Percentiles rank a stretch among this genome's conserved stretches.
Evolutionary conservation across 2,888 invertebrate species (phyloP).

Genomic region (Cremastinae sp.): DNA sequence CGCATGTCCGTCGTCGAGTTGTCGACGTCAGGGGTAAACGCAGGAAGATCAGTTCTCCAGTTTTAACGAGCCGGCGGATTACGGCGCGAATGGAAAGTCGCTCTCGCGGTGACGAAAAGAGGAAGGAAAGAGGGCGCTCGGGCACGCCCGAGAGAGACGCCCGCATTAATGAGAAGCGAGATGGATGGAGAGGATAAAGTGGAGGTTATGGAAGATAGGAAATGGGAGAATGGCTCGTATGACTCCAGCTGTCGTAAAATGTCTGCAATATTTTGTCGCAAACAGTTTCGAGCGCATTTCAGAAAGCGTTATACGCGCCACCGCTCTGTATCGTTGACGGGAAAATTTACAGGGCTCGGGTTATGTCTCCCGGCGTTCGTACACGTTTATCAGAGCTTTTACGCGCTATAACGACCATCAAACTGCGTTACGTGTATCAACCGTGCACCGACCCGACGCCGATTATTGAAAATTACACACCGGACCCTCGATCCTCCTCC

Average conservation of each 20-base stretch:
- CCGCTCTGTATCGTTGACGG: slow-evolving; percentile 21
- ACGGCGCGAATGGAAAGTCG: slow-evolving; percentile 35
- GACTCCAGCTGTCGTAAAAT: slow-evolving; percentile 63
- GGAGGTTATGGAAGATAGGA: slow-evolving; percentile 46
- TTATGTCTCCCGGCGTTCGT: slow-evolving; percentile 43
- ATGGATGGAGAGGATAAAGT: slow-evolving; percentile 33
- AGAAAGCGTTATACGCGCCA: slow-evolving; percentile 35
- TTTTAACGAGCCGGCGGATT: slow-evolving; percentile 53
- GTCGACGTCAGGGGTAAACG: slow-evolving; percentile 50
- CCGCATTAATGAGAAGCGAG: slow-evolving; percentile 8
- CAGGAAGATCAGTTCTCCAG: slow-evolving; percentile 45
- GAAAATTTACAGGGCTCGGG: slow-evolving; percentile 34
- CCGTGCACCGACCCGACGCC: slow-evolving; percentile 36
- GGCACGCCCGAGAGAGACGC: slow-evolving; percentile 12
- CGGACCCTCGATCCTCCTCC: slow-evolving; percentile 38
- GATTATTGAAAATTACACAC: no score
- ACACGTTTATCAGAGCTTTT: slow-evolving; percentile 43
- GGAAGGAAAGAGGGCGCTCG: slow-evolving; percentile 1
- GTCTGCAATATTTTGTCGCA: slow-evolving; percentile 52
- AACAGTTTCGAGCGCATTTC: slow-evolving; percentile 50
- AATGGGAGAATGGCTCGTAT: slow-evolving; percentile 57
- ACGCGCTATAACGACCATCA: slow-evolving; percentile 45
- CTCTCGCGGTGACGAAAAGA: slow-evolving; percentile 23
- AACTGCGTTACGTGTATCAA: slow-evolving; percentile 43
- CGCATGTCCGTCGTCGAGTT: slow-evolving; percentile 37